Evolutionary conservation across 2,797 vertebrate genomes (phyloP), one percentile per base, ranked within the genome.

Genomic region (Helicolenus hilgendorfi): DNA sequence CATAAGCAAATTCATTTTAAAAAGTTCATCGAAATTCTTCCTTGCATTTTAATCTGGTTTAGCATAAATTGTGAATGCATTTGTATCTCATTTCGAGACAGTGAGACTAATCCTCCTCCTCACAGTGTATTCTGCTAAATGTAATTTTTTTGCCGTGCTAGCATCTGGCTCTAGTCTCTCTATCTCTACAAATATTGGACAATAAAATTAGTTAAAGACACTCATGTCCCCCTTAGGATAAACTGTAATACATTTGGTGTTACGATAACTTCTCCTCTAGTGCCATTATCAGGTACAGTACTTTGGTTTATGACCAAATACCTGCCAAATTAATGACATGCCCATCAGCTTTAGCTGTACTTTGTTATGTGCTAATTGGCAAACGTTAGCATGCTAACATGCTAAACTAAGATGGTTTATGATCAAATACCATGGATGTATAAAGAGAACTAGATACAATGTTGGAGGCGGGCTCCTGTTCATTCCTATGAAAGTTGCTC

Each of bases 11-110:
- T 60, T 2, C 4, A 69, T 83, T 79, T 27, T 72, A 18, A 53
- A 71, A 74, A 10, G 1, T 15, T 69, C 4, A 63, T 15, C 1
- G 1, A 41, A 63, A 27, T 73, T 79, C 29, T 53, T 18, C 2
- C 20, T 20, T 83, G 14, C 26, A 45, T 59, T 79, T 85, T 74
- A 64, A 35, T 68, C 58, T 69, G 20, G 3, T 62, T 86, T 79
- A 45, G 65, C 72, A 81, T 88, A 70, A 73, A 72, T 90, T 72
- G 33, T 72, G 74, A 81, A 79, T 84, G 45, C 74, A 87, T 89
- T 80, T 84, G 67, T 62, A 62, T 89, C 63, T 83, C 62, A 79
- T 85, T 87, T 79, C 0, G 35, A 76, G 36, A 72, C 18, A 59
- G 65, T 62, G 24, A 27, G 72, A 63, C 41, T 65, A 76, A 63